A percentile compares a stretch with the other conserved stretches of the same genome.
Evolutionary conservation across 2,113 vertebrate genomes (phyloP).

Genomic region (Circaetus cinerascens): DNA sequence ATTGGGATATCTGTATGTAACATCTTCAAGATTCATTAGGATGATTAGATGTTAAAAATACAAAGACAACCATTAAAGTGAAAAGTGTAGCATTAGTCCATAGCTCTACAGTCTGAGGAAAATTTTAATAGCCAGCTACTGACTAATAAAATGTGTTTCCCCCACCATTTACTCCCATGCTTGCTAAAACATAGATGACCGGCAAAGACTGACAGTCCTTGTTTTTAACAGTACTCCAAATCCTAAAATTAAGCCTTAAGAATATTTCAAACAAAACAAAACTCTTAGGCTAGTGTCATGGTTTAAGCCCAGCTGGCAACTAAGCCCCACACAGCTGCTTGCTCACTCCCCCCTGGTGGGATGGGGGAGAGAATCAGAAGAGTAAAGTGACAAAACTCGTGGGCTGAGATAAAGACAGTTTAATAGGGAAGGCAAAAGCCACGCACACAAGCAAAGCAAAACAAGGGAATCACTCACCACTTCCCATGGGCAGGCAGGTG

Average conservation of each 20-base stretch:
- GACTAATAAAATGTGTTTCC: neutral
- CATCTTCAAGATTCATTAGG: slow-evolving; percentile 23
- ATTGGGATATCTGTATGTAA: neutral
- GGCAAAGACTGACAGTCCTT: neutral
- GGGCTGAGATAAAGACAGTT: neutral
- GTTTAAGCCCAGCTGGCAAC: neutral
- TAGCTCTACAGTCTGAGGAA: neutral
- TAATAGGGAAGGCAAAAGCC: neutral
- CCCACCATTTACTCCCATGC: neutral
- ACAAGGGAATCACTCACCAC: neutral
- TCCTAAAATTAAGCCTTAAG: neutral
- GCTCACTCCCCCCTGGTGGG: fast-evolving
- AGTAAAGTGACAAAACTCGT: neutral
- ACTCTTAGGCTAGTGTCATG: fast-evolving
- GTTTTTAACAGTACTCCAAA: neutral
- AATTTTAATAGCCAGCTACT: neutral
- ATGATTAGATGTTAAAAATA: slow-evolving; percentile 3
- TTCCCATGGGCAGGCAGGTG: neutral
- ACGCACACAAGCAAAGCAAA: fast-evolving
- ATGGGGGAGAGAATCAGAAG: neutral
- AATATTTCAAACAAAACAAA: neutral
- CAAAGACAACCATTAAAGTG: neutral
- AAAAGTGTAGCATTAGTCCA: neutral
- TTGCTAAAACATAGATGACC: neutral
- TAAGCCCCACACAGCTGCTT: fast-evolving